Evolutionary conservation across 1,140 invertebrate species (phyloP).

Genomic region (Mizuhopecten yessoensis): DNA sequence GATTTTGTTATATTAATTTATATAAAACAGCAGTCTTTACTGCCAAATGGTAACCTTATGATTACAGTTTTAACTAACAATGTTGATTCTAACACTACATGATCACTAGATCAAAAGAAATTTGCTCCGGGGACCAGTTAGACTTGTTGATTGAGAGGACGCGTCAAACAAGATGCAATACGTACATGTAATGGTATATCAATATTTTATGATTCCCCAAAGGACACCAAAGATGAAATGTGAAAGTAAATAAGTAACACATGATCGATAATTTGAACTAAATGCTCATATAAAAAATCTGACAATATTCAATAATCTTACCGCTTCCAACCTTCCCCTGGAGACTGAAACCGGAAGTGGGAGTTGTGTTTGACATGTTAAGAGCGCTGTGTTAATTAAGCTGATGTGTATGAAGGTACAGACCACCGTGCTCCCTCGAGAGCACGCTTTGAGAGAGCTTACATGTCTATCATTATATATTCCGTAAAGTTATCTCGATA

Average conservation of each 20-base stretch:
- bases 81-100: no score
- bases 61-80: no score
- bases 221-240: not conserved
- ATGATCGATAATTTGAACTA: conserved; percentile 12
- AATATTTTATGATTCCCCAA: not conserved
- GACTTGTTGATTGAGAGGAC: not conserved
- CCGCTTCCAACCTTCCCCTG: not conserved
- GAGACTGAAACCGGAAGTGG: not conserved
- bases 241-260: not conserved
- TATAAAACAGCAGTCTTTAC: no score
- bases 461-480: no score
- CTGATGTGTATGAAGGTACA: not conserved
- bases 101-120: no score
- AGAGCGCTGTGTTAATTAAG: not conserved
- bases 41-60: no score
- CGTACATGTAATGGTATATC: not conserved
- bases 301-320: not conserved
- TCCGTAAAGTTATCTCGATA: no score
- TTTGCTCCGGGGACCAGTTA: not conserved
- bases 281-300: not conserved
- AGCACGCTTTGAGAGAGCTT: not conserved
- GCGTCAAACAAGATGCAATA: not conserved
- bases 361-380: conserved; percentile 10
- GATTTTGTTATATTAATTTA: no score
- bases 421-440: not conserved